Conservation (phyloP, 2,888 invertebrate species). For the Ligdia adustata region DNA sequence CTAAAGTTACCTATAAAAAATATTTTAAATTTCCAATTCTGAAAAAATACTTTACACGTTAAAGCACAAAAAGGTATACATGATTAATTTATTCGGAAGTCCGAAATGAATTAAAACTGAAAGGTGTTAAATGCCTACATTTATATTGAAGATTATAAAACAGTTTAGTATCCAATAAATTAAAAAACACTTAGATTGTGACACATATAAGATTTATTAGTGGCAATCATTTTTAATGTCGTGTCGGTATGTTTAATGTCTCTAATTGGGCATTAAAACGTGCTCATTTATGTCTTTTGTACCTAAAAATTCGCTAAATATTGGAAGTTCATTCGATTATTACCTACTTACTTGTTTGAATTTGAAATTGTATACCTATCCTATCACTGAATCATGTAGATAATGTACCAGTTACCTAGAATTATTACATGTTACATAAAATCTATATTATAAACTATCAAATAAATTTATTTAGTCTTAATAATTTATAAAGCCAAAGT, state of each 20-base stretch:
- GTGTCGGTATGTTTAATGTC: conserved; percentile 23
- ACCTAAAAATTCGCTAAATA: conserved; percentile 8
- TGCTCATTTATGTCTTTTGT: conserved; percentile 22
- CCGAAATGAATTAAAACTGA: not conserved
- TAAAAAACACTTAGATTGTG: conserved; percentile 22
- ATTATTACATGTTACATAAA: no score
- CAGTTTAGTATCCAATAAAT: conserved; percentile 21
- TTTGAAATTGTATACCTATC: no score
- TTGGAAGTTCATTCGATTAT: not conserved
- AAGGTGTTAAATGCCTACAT: conserved; percentile 11
- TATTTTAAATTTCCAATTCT: no score
- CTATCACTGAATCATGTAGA: no score
- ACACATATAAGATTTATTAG: conserved; percentile 23
- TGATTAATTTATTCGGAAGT: no score
- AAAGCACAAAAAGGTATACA: no score
- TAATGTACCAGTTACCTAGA: no score
- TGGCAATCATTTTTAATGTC: conserved; percentile 15
- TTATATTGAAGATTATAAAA: conserved; percentile 9
- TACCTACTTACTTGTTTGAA: no score
- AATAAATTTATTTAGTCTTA: no score
- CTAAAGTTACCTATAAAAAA: conserved; percentile 9
- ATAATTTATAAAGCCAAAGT: no score
- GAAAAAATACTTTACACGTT: no score
- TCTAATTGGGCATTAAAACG: conserved; percentile 18
- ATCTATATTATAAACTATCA: no score